Conservation (phyloP, 2,797 vertebrate species). For the Pachyuromys duprasi region DNA sequence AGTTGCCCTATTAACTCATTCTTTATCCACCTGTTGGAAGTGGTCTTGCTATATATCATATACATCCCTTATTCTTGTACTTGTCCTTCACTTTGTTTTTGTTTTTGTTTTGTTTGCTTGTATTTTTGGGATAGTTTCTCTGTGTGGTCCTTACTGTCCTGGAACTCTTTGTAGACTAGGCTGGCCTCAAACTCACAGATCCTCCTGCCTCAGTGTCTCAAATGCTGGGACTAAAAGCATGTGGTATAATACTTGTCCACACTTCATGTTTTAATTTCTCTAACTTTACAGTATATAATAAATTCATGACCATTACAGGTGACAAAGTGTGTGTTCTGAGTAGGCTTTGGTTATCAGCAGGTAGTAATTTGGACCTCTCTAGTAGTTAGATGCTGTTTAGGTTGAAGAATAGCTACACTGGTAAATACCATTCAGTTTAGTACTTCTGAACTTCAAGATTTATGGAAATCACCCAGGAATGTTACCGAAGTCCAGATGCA, state of each 20-base stretch:
- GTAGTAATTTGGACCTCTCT: background rate
- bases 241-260: background rate
- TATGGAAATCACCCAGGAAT: background rate
- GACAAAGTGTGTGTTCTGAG: background rate
- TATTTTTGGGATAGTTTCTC: background rate
- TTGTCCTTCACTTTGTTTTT: background rate
- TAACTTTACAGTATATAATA: constrained; percentile 3
- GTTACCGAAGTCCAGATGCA: background rate
- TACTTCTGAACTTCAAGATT: background rate
- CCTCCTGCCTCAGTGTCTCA: background rate
- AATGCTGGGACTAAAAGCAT: background rate
- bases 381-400: background rate
- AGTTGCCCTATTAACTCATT: constrained; percentile 14
- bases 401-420: background rate
- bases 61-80: background rate
- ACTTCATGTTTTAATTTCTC: background rate
- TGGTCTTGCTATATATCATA: background rate
- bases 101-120: background rate
- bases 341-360: background rate
- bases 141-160: background rate
- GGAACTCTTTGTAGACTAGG: background rate
- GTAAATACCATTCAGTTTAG: background rate
- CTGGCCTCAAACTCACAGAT: background rate
- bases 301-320: background rate
- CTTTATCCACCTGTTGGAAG: constrained; percentile 26